Conservation (phyloP, 2,113 vertebrate genomes). For the Prunella fulvescens region DNA sequence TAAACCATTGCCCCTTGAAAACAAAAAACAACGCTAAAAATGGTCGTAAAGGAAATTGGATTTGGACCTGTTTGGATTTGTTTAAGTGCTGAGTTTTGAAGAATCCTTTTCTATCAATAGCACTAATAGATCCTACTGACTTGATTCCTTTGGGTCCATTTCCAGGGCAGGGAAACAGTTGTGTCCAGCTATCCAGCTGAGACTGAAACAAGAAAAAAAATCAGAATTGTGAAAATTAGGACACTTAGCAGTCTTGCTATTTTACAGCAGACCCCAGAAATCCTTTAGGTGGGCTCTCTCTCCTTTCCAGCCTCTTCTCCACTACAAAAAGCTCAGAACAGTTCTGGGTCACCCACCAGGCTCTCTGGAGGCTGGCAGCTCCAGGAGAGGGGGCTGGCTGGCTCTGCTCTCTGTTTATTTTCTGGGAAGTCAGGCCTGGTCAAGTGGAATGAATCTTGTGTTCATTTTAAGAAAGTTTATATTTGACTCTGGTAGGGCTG, state of each 20-base stretch:
- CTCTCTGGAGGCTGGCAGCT: neutral
- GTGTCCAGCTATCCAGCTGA: neutral
- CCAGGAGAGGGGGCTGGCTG: neutral
- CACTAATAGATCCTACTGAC: neutral
- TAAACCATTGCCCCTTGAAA: neutral
- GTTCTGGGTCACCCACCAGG: neutral
- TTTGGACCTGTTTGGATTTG: neutral
- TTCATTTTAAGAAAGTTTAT: slow-evolving; percentile 66
- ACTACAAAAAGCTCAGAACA: neutral
- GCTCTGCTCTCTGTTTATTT: slow-evolving; percentile 12
- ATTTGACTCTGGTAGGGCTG: slow-evolving; percentile 36
- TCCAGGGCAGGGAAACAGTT: neutral
- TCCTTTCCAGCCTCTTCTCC: neutral
- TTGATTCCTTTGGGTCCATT: neutral
- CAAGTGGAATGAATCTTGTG: slow-evolving; percentile 32
- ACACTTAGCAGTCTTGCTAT: neutral
- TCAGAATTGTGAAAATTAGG: neutral
- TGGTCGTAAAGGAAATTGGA: neutral
- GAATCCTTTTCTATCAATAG: neutral
- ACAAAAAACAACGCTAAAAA: neutral
- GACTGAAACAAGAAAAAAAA: neutral
- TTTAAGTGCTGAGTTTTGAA: neutral
- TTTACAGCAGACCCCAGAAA: neutral
- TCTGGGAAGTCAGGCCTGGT: slow-evolving; percentile 54
- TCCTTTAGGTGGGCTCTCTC: neutral